phyloP scores from a whole-genome alignment of 2,888 invertebrate genomes.

The Ommatoiulus sabulosus region DNA sequence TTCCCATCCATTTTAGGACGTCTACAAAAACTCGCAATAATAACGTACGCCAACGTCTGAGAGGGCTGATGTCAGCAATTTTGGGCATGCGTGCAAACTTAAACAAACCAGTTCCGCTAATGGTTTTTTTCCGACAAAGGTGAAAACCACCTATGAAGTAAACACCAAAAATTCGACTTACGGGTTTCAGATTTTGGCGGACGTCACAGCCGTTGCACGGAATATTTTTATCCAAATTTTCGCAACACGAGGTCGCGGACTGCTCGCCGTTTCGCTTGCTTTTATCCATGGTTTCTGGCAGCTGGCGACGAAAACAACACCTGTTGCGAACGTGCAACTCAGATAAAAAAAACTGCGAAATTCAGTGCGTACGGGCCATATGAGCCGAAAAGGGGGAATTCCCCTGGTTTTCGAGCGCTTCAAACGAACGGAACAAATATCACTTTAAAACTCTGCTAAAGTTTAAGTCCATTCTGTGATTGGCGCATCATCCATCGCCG shows the following conservation, averaged over 20 bases:
- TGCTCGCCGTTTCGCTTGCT: not conserved
- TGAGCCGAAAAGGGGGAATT: no score
- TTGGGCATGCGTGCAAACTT: no score
- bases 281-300: not conserved
- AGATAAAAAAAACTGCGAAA: not conserved
- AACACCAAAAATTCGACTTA: not conserved
- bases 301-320: not conserved
- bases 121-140: no score
- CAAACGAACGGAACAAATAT: not conserved
- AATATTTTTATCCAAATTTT: conserved; percentile 56
- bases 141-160: no score
- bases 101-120: no score
- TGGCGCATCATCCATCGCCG: not conserved
- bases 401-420: not conserved
- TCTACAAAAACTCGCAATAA: no score
- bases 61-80: no score
- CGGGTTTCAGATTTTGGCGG: conserved; percentile 54
- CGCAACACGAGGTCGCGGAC: conserved; percentile 11
- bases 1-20: no score
- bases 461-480: not conserved
- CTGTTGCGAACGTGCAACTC: not conserved
- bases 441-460: not conserved
- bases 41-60: no score
- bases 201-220: conserved; percentile 55
- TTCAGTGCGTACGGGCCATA: no score